These are phyloP conservation scores for Stratiomys singularior DNA, from an alignment of 2,888 invertebrate species.

Conservation along the genomic window DNA sequence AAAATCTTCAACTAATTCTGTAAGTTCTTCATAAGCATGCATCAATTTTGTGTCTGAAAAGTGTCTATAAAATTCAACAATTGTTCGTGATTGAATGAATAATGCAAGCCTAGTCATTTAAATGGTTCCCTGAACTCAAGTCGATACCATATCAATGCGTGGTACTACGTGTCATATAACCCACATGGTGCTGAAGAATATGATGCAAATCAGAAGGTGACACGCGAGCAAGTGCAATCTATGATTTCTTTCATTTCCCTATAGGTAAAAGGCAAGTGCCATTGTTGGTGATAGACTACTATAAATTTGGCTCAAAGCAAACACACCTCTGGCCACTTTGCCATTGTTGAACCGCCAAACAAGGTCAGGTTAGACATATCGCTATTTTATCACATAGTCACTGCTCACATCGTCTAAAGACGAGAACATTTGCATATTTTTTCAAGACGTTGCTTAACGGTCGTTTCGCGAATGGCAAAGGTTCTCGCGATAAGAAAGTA, in stretches of 20 bases:
- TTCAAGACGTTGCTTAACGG: background rate
- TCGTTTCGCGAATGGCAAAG: conserved; percentile 3
- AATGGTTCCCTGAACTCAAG: background rate
- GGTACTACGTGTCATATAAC: background rate
- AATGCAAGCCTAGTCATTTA: background rate
- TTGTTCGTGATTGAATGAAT: background rate
- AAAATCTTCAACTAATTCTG: background rate
- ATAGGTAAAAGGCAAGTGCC: background rate
- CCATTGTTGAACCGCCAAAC: too few species aligned
- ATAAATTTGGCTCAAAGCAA: background rate
- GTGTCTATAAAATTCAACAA: background rate
- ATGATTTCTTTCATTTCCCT: background rate
- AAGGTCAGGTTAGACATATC: too few species aligned
- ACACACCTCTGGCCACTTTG: background rate
- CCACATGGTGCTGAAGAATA: background rate
- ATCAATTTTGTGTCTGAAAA: background rate
- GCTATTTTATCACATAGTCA: too few species aligned
- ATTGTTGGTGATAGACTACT: too few species aligned
- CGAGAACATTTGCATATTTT: background rate
- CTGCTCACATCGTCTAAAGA: too few species aligned
- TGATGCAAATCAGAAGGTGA: background rate
- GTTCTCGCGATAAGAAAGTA: background rate
- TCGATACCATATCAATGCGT: background rate
- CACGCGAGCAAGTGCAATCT: background rate
- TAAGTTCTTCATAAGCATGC: background rate